Evolutionary conservation across 2,113 vertebrate genomes (phyloP).

Genomic region (Megaceryle maxima): DNA sequence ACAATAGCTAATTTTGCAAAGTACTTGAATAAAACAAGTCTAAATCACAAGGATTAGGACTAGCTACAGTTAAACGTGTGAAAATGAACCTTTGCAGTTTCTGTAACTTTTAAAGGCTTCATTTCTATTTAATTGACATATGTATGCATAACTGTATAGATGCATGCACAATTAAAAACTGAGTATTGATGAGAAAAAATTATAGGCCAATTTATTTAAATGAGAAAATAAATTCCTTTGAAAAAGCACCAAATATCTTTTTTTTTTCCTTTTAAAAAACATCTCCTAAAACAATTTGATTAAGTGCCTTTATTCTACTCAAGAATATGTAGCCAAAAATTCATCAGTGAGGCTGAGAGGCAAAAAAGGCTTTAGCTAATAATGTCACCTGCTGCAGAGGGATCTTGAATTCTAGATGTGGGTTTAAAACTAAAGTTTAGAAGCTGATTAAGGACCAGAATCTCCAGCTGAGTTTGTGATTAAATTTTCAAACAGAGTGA

Average conservation of each 20-base stretch:
- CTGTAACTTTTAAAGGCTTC: background rate
- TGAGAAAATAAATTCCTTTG: background rate
- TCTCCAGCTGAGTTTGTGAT: conserved; percentile 16
- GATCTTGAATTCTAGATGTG: background rate
- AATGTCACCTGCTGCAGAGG: background rate
- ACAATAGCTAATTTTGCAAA: background rate
- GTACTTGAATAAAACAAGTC: background rate
- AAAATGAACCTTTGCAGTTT: background rate
- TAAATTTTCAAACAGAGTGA: background rate
- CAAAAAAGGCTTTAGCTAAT: background rate
- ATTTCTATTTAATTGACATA: background rate
- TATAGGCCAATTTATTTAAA: background rate
- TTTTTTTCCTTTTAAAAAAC: background rate
- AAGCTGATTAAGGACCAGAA: conserved; percentile 21
- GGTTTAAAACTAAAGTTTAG: background rate
- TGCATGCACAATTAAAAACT: background rate
- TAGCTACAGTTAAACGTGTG: background rate
- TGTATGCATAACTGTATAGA: background rate
- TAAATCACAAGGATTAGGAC: background rate
- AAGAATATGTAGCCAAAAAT: background rate
- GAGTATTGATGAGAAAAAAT: background rate
- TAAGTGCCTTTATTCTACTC: background rate
- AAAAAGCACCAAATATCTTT: background rate
- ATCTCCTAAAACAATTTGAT: background rate
- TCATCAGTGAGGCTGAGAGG: background rate